Conservation (phyloP, 1,140 invertebrate species). For the Aphaenogaster ashmeadi region DNA sequence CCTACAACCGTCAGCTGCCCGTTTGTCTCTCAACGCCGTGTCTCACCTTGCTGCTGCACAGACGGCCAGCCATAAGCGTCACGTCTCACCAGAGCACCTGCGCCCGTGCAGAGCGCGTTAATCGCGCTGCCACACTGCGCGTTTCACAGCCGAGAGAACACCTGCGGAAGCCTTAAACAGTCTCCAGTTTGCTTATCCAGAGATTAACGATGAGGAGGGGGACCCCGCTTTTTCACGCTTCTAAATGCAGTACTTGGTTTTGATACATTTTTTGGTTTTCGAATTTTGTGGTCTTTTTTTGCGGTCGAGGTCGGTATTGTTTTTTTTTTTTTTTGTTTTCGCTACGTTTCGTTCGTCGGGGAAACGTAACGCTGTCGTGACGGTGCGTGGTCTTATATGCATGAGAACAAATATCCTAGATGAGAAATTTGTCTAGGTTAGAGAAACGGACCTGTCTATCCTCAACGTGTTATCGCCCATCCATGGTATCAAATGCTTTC, state of each 20-base stretch:
- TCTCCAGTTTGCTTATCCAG: conserved; percentile 85
- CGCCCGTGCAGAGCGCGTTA: conserved; percentile 78
- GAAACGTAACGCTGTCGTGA: conserved; percentile 63
- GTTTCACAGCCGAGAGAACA: conserved; percentile 79
- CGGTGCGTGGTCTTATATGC: conserved; percentile 64
- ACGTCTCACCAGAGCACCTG: conserved; percentile 74
- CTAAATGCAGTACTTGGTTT: conserved; percentile 56
- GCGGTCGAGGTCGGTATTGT: conserved; percentile 43
- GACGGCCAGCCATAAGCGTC: conserved; percentile 78
- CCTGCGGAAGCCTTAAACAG: conserved; percentile 87
- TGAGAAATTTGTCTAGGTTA: conserved; percentile 85
- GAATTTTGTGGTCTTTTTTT: conserved; percentile 39
- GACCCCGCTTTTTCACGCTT: conserved; percentile 47
- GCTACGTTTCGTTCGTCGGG: conserved; percentile 61
- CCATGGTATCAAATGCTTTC: conserved; percentile 99
- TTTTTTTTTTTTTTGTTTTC: conserved; percentile 11
- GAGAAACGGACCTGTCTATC: conserved; percentile 97
- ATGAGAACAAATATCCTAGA: conserved; percentile 82
- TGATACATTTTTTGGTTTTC: conserved; percentile 31
- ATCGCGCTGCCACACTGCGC: conserved; percentile 77
- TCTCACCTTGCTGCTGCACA: conserved; percentile 85
- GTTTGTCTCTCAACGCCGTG: conserved; percentile 85
- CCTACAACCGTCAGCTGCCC: conserved; percentile 81
- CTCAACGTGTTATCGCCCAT: conserved; percentile 97
- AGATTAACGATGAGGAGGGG: conserved; percentile 71